Evolutionary conservation across 1,140 invertebrate genomes (phyloP).

Genomic region (Chironomus striatipennis): DNA sequence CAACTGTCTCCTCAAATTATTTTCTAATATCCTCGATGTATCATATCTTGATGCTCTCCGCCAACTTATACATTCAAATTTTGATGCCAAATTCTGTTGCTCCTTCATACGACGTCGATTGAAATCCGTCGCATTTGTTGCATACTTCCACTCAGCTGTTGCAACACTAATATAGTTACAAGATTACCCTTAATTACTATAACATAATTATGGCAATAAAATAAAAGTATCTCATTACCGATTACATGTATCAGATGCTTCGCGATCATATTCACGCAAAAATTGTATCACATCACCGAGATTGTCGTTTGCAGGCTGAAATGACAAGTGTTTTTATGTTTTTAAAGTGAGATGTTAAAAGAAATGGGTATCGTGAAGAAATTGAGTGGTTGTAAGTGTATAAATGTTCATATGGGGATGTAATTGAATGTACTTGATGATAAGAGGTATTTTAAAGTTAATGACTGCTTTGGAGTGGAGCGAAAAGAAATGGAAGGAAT

Average conservation of each 20-base stretch:
- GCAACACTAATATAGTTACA: constrained; percentile 43
- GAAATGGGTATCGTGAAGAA: too few relatives aligned
- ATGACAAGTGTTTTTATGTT: too few relatives aligned
- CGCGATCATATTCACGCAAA: constrained; percentile 59
- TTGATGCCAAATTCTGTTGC: constrained; percentile 55
- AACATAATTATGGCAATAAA: not conserved
- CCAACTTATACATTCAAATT: constrained; percentile 67
- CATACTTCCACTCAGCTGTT: constrained; percentile 64
- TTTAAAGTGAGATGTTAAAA: too few relatives aligned
- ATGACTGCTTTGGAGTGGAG: too few relatives aligned
- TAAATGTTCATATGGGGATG: too few relatives aligned
- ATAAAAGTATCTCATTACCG: constrained; percentile 31
- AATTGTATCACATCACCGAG: constrained; percentile 60
- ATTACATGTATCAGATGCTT: constrained; percentile 62
- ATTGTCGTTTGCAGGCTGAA: constrained; percentile 59
- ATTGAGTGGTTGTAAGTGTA: too few relatives aligned
- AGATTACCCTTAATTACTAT: constrained; percentile 1
- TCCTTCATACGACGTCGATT: constrained; percentile 64
- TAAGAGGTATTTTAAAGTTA: too few relatives aligned
- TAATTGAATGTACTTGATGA: too few relatives aligned
- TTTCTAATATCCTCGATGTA: constrained; percentile 57
- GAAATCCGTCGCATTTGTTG: constrained; percentile 65
- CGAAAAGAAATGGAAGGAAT: too few relatives aligned
- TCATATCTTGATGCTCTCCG: constrained; percentile 58
- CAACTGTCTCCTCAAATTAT: constrained; percentile 56